phyloP scores from a whole-genome alignment of 2,113 vertebrate genomes.

The Cyrtonyx montezumae region DNA sequence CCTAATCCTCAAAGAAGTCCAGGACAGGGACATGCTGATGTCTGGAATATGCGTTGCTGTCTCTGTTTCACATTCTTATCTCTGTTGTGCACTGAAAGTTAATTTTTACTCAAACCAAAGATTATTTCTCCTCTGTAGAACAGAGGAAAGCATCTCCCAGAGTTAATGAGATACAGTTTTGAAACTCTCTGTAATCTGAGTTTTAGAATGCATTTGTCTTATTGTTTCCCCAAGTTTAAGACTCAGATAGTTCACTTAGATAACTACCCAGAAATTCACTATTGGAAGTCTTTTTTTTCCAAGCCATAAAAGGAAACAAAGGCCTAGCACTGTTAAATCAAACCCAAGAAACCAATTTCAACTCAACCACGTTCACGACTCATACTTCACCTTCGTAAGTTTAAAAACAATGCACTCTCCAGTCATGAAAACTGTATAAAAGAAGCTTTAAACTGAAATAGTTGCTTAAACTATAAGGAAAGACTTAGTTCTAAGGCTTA shows the following conservation, averaged over 20 bases:
- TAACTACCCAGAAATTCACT: neutral
- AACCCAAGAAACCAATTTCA: neutral
- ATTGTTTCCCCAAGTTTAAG: neutral
- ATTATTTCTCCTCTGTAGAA: neutral
- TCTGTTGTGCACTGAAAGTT: neutral
- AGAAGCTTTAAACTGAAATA: conserved; percentile 9
- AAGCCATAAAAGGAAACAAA: neutral
- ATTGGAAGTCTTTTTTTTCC: neutral
- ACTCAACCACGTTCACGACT: neutral
- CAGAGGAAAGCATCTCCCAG: neutral
- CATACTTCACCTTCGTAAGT: neutral
- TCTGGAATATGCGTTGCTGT: neutral
- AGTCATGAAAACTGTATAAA: neutral
- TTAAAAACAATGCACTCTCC: neutral
- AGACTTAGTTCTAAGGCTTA: neutral
- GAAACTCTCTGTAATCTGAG: neutral
- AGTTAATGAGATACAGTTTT: neutral
- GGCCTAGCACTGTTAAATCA: neutral
- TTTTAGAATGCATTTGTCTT: neutral
- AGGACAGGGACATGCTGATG: neutral
- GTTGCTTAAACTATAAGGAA: neutral
- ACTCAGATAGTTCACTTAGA: neutral
- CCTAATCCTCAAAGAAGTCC: neutral
- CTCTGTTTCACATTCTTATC: accelerated
- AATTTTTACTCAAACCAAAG: neutral